A percentile compares a stretch with the other conserved stretches of the same genome.
phyloP scores from a whole-genome alignment of 2,888 invertebrate genomes.

The Tetranychus piercei region DNA sequence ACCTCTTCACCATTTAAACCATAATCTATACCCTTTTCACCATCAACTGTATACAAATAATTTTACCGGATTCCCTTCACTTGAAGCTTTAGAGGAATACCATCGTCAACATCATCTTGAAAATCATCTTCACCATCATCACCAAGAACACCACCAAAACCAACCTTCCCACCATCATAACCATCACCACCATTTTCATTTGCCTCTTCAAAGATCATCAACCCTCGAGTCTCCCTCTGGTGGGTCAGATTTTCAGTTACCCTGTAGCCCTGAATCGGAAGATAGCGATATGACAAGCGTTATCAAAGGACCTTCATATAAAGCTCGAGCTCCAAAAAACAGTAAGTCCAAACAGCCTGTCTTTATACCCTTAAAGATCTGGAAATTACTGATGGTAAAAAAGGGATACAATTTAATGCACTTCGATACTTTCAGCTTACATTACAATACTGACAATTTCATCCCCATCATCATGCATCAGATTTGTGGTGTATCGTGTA shows the following conservation, averaged over 20 bases:
- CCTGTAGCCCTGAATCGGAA: slow-evolving; percentile 16
- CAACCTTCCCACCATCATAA: slow-evolving; percentile 13
- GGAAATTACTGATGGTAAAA: too few relatives aligned
- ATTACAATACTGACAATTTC: too few relatives aligned
- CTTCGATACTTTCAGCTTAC: too few relatives aligned
- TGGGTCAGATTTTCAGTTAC: neutral
- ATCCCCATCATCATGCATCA: too few relatives aligned
- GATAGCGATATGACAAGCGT: slow-evolving; percentile 17
- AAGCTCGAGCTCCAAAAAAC: slow-evolving; percentile 24
- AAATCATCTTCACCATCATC: slow-evolving; percentile 13
- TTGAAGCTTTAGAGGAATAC: too few relatives aligned
- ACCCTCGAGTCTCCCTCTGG: neutral
- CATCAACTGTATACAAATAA: neutral
- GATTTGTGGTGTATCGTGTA: too few relatives aligned
- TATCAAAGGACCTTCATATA: slow-evolving; percentile 22
- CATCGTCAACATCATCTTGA: slow-evolving; percentile 2
- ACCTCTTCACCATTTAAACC: neutral
- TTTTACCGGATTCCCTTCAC: neutral
- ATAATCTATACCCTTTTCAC: neutral
- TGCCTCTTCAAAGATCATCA: too few relatives aligned
- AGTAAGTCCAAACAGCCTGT: slow-evolving; percentile 19
- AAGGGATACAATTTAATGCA: too few relatives aligned
- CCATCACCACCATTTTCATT: neutral
- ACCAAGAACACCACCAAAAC: neutral
- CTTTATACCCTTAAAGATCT: neutral